These are phyloP conservation scores for Ptyas mucosa DNA, from an alignment of 2,113 vertebrate genomes.

Conservation along the genomic window DNA sequence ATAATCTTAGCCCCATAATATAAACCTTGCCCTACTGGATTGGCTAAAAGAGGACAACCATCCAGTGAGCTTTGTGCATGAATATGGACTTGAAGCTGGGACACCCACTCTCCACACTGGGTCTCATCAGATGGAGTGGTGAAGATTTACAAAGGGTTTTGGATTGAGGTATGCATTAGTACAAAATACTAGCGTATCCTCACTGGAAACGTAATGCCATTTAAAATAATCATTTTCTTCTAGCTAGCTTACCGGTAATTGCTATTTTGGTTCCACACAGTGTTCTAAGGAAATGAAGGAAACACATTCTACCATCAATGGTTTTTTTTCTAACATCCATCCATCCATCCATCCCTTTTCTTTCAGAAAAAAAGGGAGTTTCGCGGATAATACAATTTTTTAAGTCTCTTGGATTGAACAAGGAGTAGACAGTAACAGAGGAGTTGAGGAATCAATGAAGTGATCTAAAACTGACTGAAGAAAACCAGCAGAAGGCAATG, in stretches of 20 bases:
- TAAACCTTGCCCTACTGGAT: not conserved
- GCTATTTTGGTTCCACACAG: not conserved
- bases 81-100: not conserved
- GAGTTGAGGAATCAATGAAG: not conserved
- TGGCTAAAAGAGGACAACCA: not conserved
- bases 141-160: not conserved
- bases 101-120: not conserved
- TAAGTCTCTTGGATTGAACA: not conserved
- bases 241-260: not conserved
- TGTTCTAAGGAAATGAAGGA: not conserved
- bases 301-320: not conserved
- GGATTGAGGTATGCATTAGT: not conserved
- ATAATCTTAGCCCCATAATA: not conserved
- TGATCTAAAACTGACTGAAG: not conserved
- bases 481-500: not conserved
- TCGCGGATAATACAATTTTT: not conserved
- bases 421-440: not conserved
- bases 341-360: not conserved
- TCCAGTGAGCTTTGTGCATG: not conserved
- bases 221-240: not conserved
- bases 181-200: not conserved
- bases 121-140: not conserved
- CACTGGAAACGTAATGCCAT: not conserved
- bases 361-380: not conserved
- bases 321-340: not conserved